Conservation (phyloP, 2,797 vertebrate genomes). For the Tachyglossus aculeatus region DNA sequence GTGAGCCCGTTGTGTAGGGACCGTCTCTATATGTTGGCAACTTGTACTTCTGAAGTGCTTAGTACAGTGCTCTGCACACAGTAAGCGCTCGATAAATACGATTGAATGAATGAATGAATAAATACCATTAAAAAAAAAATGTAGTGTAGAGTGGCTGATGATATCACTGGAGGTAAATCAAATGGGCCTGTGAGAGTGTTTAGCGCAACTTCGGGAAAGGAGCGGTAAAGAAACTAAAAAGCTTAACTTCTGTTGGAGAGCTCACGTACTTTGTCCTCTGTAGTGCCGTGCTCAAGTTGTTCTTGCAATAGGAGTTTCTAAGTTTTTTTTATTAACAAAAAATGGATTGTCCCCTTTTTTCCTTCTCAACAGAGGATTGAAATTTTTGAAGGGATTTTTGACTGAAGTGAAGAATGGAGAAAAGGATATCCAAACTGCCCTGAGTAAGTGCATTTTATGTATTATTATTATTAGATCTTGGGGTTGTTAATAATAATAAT, state of each 20-base stretch:
- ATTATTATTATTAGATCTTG: conserved; percentile 27
- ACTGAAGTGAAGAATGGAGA: conserved; percentile 87
- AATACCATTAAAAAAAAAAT: no score
- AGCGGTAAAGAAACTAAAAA: neutral
- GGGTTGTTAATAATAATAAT: neutral
- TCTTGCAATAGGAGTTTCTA: neutral
- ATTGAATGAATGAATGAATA: no score
- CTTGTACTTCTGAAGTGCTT: no score
- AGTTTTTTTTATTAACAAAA: neutral
- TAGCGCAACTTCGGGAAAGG: neutral
- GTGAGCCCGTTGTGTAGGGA: no score
- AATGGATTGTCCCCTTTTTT: conserved; percentile 7
- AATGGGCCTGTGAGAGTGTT: neutral
- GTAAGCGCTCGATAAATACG: no score
- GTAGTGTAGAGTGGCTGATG: no score
- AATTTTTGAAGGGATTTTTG: conserved; percentile 96
- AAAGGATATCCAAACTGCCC: conserved; percentile 90
- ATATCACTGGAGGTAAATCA: neutral
- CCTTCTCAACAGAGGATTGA: conserved; percentile 81
- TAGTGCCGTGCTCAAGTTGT: neutral
- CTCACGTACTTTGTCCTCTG: neutral
- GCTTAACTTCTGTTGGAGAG: no score
- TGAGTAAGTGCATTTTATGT: conserved; percentile 82
- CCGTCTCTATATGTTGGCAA: no score
- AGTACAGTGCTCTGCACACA: no score